phyloP scores from a whole-genome alignment of 2,888 invertebrate species.

The Crossocerus cetratus region DNA sequence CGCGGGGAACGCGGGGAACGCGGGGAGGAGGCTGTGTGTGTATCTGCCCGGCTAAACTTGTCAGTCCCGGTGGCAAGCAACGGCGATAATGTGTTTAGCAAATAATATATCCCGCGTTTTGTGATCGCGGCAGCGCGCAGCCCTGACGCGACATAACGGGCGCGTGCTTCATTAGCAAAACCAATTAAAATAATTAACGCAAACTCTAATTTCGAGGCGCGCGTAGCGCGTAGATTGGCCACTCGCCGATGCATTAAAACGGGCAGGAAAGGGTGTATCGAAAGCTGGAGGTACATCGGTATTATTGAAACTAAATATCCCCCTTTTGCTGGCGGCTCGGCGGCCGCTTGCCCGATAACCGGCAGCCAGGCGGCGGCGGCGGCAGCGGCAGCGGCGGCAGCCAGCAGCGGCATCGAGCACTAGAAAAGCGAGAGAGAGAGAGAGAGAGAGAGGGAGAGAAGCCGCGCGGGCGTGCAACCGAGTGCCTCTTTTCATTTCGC shows the following conservation, averaged over 20 bases:
- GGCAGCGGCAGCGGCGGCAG: too few species aligned
- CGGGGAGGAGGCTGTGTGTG: neutral
- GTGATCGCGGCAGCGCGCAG: constrained; percentile 34
- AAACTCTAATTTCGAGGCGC: constrained; percentile 49
- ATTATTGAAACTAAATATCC: constrained; percentile 49
- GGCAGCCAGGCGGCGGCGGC: constrained; percentile 18
- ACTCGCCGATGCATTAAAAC: constrained; percentile 43
- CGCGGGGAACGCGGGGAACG: neutral
- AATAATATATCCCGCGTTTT: constrained; percentile 51
- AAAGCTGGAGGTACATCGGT: constrained; percentile 30
- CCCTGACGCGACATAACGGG: constrained; percentile 40
- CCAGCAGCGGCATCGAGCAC: neutral
- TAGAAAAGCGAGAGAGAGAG: neutral
- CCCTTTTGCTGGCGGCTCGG: constrained; percentile 25
- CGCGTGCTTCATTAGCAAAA: constrained; percentile 54
- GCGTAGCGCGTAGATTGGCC: constrained; percentile 44
- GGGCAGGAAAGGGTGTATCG: constrained; percentile 28
- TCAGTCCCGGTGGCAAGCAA: constrained; percentile 20
- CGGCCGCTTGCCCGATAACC: constrained; percentile 23
- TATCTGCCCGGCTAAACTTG: neutral
- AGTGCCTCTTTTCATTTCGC: neutral
- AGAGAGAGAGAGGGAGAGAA: neutral
- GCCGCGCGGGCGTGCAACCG: neutral
- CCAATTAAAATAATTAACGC: constrained; percentile 58
- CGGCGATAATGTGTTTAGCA: constrained; percentile 51